Evolutionary conservation across 53 echinoderm and acorn worm genomes (phyloP).

Genomic region (Arbacia lixula): DNA sequence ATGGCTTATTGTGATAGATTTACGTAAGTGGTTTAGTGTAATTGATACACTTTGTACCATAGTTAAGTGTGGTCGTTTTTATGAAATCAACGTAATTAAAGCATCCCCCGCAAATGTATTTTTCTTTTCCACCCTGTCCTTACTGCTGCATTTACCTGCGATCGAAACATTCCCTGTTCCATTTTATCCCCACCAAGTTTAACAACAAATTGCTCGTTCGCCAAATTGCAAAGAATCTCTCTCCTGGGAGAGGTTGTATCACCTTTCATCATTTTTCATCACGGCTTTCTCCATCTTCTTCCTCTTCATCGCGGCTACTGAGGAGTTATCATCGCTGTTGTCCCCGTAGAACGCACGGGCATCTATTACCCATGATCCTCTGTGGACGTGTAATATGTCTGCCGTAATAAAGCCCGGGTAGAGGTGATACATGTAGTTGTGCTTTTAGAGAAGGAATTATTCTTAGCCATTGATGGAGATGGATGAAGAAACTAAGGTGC

Average conservation of each 20-base stretch:
- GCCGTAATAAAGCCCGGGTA: background rate
- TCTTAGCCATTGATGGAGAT: conserved; percentile 14
- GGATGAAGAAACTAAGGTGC: no score
- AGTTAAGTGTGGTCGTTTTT: no score
- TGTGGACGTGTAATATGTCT: background rate
- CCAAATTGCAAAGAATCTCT: conserved; percentile 17
- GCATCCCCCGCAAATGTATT: no score
- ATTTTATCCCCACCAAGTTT: conserved; percentile 27
- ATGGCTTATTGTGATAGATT: no score
- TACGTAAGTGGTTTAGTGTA: no score
- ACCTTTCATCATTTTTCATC: conserved; percentile 38
- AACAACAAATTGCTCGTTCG: conserved; percentile 24
- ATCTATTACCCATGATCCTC: conserved; percentile 11
- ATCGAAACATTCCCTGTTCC: no score
- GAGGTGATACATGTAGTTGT: background rate
- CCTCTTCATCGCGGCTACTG: background rate
- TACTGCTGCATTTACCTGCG: no score
- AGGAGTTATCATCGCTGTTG: background rate
- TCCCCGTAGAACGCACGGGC: background rate
- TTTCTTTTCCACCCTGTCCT: no score
- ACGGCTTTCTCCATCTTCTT: background rate
- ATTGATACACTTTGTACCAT: no score
- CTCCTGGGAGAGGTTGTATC: background rate
- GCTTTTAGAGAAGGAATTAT: conserved; percentile 25
- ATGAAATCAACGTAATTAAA: no score